A percentile compares a stretch with the other conserved stretches of the same genome.
Conservation (phyloP, 2,113 vertebrate genomes). For the Formicarius rufipectus region DNA sequence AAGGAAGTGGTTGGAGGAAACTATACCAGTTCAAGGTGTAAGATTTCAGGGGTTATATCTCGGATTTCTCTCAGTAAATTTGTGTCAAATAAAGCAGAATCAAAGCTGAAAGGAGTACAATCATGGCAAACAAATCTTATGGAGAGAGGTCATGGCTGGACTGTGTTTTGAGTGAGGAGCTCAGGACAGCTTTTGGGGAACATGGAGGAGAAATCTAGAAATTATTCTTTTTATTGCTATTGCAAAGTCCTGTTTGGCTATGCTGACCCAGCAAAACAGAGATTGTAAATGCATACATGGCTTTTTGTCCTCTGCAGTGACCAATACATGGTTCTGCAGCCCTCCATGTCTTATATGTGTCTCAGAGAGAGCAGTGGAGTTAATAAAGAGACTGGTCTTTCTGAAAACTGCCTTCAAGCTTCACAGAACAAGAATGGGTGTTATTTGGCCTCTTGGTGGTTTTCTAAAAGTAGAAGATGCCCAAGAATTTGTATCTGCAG, state of each 20-base stretch:
- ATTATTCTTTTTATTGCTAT: neutral
- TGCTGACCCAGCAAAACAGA: neutral
- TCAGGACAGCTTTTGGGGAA: neutral
- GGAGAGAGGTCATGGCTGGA: neutral
- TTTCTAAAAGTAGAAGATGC: constrained; percentile 63
- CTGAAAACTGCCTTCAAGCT: constrained; percentile 1
- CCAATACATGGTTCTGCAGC: neutral
- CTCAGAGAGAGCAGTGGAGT: neutral
- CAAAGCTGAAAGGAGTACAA: neutral
- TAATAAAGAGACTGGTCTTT: neutral
- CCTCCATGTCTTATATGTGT: neutral
- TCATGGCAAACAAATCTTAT: neutral
- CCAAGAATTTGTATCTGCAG: constrained; percentile 49
- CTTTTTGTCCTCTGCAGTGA: neutral
- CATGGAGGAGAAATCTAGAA: neutral
- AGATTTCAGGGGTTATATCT: neutral
- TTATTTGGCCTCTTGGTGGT: constrained; percentile 27
- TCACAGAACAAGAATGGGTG: neutral
- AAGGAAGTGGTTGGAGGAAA: neutral
- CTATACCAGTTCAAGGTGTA: neutral
- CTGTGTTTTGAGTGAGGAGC: neutral
- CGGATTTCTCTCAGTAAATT: neutral
- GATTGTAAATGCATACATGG: neutral
- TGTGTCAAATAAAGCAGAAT: neutral
- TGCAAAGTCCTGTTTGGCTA: neutral